These are phyloP conservation scores for Sinodicranocentrus sp. DNA, from an alignment of 2,888 invertebrate species.

Conservation along the genomic window DNA sequence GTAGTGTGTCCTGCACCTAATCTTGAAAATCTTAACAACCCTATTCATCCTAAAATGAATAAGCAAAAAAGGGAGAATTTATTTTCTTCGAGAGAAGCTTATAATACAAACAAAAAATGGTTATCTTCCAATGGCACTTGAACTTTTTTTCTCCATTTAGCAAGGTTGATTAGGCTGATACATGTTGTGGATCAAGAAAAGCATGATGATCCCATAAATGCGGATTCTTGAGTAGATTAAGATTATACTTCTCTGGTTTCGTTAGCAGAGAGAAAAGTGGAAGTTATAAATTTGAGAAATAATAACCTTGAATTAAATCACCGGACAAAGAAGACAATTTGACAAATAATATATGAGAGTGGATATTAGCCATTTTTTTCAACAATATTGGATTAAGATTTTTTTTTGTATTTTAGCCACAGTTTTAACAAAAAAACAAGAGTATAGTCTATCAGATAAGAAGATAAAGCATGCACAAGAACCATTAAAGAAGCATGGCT, in stretches of 20 bases:
- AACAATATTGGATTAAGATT: too few relatives aligned
- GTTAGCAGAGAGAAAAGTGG: neutral
- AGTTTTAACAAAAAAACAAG: too few relatives aligned
- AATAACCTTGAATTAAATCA: slow-evolving; percentile 55
- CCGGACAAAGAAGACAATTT: slow-evolving; percentile 35
- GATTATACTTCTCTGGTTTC: slow-evolving; percentile 13
- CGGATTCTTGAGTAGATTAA: slow-evolving; percentile 43
- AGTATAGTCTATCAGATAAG: too few relatives aligned
- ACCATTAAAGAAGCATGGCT: slow-evolving; percentile 54
- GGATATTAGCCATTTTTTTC: too few relatives aligned
- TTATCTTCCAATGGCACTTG: slow-evolving; percentile 8
- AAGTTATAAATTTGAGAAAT: slow-evolving; percentile 38
- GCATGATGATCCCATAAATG: slow-evolving; percentile 18
- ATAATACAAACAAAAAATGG: neutral
- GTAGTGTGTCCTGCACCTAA: too few relatives aligned
- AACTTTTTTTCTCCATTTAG: slow-evolving; percentile 39
- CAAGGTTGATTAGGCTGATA: slow-evolving; percentile 56
- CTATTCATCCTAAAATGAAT: too few relatives aligned
- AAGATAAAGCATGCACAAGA: too few relatives aligned
- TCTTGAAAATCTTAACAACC: too few relatives aligned
- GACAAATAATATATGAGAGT: slow-evolving; percentile 26
- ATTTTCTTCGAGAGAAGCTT: too few relatives aligned
- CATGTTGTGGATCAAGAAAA: slow-evolving; percentile 7
- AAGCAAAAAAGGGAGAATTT: too few relatives aligned
- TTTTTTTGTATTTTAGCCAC: too few relatives aligned